Conservation (phyloP, 2,797 vertebrate species). For the Alexandromys oeconomus region DNA sequence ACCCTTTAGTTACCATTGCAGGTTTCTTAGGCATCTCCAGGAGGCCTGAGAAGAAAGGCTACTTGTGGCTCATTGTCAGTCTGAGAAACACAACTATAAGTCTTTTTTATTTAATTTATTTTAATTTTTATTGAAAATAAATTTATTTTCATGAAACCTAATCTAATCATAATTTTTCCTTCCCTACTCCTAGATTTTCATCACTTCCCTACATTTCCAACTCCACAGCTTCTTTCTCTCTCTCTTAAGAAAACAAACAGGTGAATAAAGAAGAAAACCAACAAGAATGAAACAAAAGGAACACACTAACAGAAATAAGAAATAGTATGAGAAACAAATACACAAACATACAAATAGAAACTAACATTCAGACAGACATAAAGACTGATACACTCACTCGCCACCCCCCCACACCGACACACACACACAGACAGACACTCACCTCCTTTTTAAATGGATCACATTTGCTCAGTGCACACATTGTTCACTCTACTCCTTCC, state of each 20-base stretch:
- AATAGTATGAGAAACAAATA: neutral
- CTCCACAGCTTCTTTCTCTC: neutral
- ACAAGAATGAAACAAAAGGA: neutral
- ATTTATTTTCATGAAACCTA: neutral
- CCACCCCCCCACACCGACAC: too few relatives aligned
- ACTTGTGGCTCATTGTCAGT: neutral
- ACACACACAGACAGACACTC: too few relatives aligned
- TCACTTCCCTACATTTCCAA: too few relatives aligned
- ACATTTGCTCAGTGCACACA: neutral
- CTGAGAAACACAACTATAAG: neutral
- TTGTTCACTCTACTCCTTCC: neutral
- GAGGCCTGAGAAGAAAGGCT: neutral
- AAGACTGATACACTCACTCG: too few relatives aligned
- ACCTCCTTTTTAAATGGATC: too few relatives aligned
- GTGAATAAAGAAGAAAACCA: neutral
- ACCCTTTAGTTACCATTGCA: rapidly evolving
- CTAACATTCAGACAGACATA: neutral
- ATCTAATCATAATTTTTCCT: neutral
- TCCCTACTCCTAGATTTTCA: too few relatives aligned
- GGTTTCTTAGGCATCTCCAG: neutral
- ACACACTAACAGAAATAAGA: neutral
- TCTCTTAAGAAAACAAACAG: neutral
- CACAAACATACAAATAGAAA: neutral
- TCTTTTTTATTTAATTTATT: neutral
- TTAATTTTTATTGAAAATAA: neutral